phyloP scores from a whole-genome alignment of 2,113 vertebrate genomes.

The Aphelocoma coerulescens region DNA sequence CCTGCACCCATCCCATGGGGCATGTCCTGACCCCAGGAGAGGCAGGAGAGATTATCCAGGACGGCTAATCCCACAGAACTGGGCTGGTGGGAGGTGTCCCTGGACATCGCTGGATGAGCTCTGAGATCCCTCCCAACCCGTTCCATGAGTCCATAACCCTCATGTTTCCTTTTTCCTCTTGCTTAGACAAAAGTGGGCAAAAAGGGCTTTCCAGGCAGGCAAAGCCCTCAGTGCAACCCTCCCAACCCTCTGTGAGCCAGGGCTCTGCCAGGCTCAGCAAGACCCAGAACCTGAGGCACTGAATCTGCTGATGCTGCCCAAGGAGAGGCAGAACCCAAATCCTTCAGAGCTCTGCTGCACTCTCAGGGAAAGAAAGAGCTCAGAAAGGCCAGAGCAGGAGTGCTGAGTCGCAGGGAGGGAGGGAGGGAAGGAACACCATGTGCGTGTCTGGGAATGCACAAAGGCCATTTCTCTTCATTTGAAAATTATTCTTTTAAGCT shows the following conservation, averaged over 20 bases:
- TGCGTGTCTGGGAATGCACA: not conserved
- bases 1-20: not conserved
- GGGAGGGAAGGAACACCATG: not conserved
- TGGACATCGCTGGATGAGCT: not conserved
- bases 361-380: not conserved
- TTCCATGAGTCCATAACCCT: not conserved
- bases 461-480: not conserved
- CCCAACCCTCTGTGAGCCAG: not conserved
- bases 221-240: not conserved
- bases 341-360: not conserved
- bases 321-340: not conserved
- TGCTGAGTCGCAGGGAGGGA: not conserved
- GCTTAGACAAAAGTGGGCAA: not conserved
- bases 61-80: accelerated
- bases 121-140: not conserved
- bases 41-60: not conserved
- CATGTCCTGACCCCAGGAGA: not conserved
- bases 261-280: not conserved
- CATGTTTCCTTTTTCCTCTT: not conserved
- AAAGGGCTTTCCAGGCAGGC: not conserved
- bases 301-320: not conserved
- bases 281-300: not conserved
- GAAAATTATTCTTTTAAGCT: not conserved
- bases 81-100: not conserved
- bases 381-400: not conserved